Base-by-base conservation (phyloP, 2,113 vertebrate species). In the Myotis davidii region DNA sequence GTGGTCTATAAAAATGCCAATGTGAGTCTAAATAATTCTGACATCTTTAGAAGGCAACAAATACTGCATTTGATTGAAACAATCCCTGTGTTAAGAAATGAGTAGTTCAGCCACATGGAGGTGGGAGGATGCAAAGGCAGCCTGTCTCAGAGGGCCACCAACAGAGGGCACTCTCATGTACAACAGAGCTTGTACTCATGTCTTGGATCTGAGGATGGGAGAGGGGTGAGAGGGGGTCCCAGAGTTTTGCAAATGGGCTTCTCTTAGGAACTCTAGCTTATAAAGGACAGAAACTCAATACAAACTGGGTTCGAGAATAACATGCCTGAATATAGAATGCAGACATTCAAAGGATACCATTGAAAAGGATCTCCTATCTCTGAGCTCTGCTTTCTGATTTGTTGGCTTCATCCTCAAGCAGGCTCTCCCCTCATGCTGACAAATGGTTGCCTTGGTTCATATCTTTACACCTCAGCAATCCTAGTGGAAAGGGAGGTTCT, bases 11-110 rank as follows among this genome's bases (percentile, higher is more conserved):
- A 97, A 87, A 93, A 94, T 45, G 29, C 11, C 59, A 94, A 25
- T 79, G 54, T 92, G 34, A 88, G 86, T 96, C 93, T 95, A 96
- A 96, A 91, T 91, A 95, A 83, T 91, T 83, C 82, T 94, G 85
- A 95, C 90, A 73, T 96, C 90, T 94, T 96, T 82, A 81, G 88
- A 94, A 94, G 69, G 69, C 52, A 96, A 78, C 54, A 95, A 67
- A 94, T 85, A 67, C 79, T 96, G 42, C 48, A 65, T 94, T 79
- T 85, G 92, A 87, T 83, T 96, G 77, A 85, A 81, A 73, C 79
- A 92, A 74, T 69, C 85, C 25, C 21, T 29, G 18, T 89, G 52
- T 64, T 73, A 64, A 64, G 29, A 97, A 96, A 82, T 79, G 72
- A 90, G 52, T 85, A 94, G 50, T 34, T 37, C 21, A 90, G 82